Evolutionary conservation across 2,888 invertebrate genomes (phyloP).

Genomic region (Leptinotarsa peninsularis): DNA sequence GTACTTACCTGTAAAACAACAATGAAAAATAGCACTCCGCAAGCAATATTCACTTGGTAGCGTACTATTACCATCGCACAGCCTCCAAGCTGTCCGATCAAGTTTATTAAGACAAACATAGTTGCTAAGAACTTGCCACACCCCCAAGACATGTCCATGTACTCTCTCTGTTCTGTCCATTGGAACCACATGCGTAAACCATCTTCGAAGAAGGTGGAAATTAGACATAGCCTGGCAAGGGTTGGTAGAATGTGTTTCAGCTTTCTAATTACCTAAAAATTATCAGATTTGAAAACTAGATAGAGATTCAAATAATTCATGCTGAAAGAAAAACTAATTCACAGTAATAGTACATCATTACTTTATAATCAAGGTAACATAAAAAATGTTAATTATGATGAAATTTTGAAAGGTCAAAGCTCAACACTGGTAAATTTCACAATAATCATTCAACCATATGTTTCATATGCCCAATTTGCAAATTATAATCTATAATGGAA

Average conservation of each 20-base stretch:
- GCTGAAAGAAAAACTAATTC: no score
- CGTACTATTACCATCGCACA: constrained; percentile 96
- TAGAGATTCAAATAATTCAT: constrained; percentile 3
- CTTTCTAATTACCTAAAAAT: constrained; percentile 86
- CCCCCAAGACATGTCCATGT: constrained; percentile 97
- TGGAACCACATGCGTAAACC: constrained; percentile 93
- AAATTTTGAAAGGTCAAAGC: not conserved
- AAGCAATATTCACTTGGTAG: constrained; percentile 91
- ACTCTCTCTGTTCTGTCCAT: constrained; percentile 96
- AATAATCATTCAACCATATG: constrained; percentile 1
- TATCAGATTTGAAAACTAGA: constrained; percentile 6
- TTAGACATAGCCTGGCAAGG: constrained; percentile 91
- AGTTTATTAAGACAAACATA: constrained; percentile 93
- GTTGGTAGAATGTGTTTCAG: constrained; percentile 94
- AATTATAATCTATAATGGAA: constrained; percentile 5
- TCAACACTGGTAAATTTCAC: not conserved
- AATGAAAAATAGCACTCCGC: constrained; percentile 93
- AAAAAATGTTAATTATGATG: not conserved
- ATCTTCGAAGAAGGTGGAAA: constrained; percentile 28
- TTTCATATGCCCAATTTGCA: constrained; percentile 7
- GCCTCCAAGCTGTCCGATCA: constrained; percentile 95
- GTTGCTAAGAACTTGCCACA: constrained; percentile 95
- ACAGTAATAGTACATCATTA: not conserved
- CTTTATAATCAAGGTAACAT: not conserved
- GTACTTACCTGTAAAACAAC: constrained; percentile 89